Evolutionary conservation across 2,113 vertebrate species (phyloP).

Genomic region (Narcine bancroftii): DNA sequence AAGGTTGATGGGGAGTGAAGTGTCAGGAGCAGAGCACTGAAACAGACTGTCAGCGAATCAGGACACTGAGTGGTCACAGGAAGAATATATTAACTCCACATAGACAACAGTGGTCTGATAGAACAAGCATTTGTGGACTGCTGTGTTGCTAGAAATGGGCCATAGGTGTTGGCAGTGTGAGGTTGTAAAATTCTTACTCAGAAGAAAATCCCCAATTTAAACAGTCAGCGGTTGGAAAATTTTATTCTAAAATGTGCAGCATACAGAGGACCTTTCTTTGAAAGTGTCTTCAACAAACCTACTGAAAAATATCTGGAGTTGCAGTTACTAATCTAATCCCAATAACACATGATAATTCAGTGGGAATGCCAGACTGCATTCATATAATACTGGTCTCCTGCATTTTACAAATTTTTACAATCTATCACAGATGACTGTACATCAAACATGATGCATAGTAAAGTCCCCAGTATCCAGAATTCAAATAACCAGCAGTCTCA

Average conservation of each 20-base stretch:
- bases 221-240: neutral
- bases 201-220: neutral
- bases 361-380: neutral
- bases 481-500: too few relatives aligned
- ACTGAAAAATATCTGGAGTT: neutral
- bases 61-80: too few relatives aligned
- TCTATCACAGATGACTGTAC: too few relatives aligned
- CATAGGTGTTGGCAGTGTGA: neutral
- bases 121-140: too few relatives aligned
- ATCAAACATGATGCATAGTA: too few relatives aligned
- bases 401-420: neutral
- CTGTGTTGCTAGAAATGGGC: too few relatives aligned
- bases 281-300: neutral
- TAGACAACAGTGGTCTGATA: too few relatives aligned
- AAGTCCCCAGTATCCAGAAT: too few relatives aligned
- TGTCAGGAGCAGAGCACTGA: too few relatives aligned
- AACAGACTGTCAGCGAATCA: too few relatives aligned
- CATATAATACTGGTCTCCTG: neutral
- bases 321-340: neutral
- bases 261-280: neutral
- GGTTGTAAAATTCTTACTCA: neutral
- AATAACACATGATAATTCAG: neutral
- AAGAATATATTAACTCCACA: too few relatives aligned
- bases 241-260: neutral
- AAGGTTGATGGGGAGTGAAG: too few relatives aligned